Base-by-base conservation (phyloP, 2,797 vertebrate species). In the Poecilia picta region DNA sequence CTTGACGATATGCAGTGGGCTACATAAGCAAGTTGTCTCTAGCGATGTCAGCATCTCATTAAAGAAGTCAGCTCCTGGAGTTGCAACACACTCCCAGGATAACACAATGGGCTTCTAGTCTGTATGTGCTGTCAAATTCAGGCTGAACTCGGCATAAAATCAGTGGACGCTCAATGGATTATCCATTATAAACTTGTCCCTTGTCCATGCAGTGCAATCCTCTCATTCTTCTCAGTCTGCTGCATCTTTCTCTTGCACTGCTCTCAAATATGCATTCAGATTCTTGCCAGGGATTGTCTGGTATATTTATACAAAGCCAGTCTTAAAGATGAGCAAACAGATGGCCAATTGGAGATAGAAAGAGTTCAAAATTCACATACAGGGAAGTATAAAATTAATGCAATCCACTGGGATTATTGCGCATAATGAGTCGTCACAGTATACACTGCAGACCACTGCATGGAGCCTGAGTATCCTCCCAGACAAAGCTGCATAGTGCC, bases 1-100 rank as follows among this genome's bases (percentile, higher is more conserved):
- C 75, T 82, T 55, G 79, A 89, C 88, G 79, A 46, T 85, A 77
- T 82, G 81, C 84, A 82, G 83, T 77, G 79, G 88, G 87, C 88
- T 90, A 84, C 72, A 55, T 87, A 80, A 87, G 88, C 66, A 76
- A 87, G 87, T 88, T 85, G 86, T 89, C 87, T 78, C 84, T 74
- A 88, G 91, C 90, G 62, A 33, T 88, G 88, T 90, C 90, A 88
- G 87, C 81, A 85, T 89, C 84, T 93, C 92, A 92, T 93, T 93
- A 90, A 85, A 77, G 81, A 83, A 76, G 80, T 83, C 81, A 88
- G 81, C 70, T 81, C 78, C 80, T 47, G 76, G 81, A 80, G 45
- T 23, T 70, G 49, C 88, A 51, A 77, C 78, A 82, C 74, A 79
- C 81, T 88, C 62, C 72, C 55, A 73, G 23, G 78, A 77, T 72